Evolutionary conservation across 2,113 vertebrate genomes (phyloP), one percentile per base, ranked within the genome.

Genomic region (Tupaia chinensis): DNA sequence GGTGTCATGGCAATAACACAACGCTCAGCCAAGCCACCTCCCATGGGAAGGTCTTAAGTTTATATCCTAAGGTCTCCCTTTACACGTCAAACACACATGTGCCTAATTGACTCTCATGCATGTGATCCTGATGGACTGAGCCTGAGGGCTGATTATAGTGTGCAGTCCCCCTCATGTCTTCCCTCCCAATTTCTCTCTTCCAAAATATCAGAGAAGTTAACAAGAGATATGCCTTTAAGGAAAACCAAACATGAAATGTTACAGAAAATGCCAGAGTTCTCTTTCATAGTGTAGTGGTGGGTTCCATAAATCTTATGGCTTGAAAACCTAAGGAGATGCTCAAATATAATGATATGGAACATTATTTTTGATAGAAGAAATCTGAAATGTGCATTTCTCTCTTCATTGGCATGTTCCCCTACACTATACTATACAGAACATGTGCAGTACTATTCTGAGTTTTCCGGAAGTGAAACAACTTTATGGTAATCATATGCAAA

Each of bases 401-500:
- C 72, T 72, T 53, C 44, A 22, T 16, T 96, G 94, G 97, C 92
- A 73, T 6, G 5, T 20, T 85, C 89, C 58, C 73, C 91, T 65
- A 3, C 32, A 0, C 96, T 69, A 32, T 68, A 80, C 73, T 78
- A 34, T 60, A 90, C 79, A 74, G 88, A 97, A 95, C 93, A 97
- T 94, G 95, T 94, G 91, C 96, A 61, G 87, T 77, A 32, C 95
- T 97, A 97, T 95, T 97, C 97, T 96, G 97, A 97, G 97, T 95
- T 92, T 97, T 96, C 96, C 92, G 89, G 94, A 98, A 98, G 97
- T 97, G 95, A 96, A 94, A 95, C 60, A 92, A 95, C 96, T 95
- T 97, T 97, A 97, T 97, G 96, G 92, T 95, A 98, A 97, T 97
- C 92, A 95, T 94, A 97, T 98, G 97, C 93, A 97, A 96, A 97